phyloP scores from a whole-genome alignment of 2,797 vertebrate species.

The Gallirallus australis region DNA sequence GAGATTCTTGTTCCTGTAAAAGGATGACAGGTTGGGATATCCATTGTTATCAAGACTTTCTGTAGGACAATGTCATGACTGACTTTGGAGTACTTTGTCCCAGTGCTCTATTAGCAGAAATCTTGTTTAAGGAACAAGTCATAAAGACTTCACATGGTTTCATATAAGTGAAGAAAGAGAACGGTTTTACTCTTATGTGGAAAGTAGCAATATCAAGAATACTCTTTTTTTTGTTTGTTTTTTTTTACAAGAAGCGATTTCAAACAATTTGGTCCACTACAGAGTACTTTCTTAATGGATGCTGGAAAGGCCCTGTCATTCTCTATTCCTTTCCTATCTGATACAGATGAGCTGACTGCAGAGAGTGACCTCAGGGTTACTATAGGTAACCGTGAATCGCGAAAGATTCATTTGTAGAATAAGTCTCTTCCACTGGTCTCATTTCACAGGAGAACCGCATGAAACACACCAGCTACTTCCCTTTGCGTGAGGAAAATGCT shows the following conservation, averaged over 20 bases:
- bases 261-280: neutral
- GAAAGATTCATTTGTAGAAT: conserved; percentile 15
- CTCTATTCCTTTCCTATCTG: neutral
- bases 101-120: neutral
- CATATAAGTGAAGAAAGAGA: neutral
- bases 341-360: neutral
- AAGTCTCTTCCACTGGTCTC: neutral
- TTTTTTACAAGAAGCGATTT: neutral
- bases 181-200: neutral
- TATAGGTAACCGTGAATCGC: conserved; percentile 19
- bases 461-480: neutral
- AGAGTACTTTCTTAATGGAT: neutral
- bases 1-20: neutral
- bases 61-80: neutral
- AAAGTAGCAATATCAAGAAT: neutral
- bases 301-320: neutral
- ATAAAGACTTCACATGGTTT: neutral
- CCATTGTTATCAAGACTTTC: neutral
- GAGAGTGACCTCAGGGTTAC: neutral
- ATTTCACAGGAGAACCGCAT: neutral
- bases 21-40: neutral
- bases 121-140: neutral
- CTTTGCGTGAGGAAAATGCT: neutral
- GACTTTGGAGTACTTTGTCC: neutral
- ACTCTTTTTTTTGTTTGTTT: neutral